Percentiles rank a stretch among this genome's conserved stretches.
phyloP scores from a whole-genome alignment of 2,888 invertebrate genomes.

The Drosophila helvetica region DNA sequence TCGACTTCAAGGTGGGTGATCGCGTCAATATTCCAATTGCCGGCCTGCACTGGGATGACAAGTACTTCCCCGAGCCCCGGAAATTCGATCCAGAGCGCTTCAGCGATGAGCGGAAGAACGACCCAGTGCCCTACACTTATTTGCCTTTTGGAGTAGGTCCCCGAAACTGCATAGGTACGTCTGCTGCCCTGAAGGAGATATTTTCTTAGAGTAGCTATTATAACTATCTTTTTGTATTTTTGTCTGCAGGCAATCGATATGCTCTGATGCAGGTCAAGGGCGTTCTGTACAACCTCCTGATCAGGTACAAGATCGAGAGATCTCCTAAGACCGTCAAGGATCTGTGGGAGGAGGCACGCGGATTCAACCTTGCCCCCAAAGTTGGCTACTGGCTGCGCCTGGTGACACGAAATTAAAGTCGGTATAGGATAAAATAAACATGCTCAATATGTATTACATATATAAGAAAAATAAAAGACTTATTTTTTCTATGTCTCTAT shows the following conservation, averaged over 20 bases:
- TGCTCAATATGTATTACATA: too few species aligned
- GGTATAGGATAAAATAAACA: slow-evolving; percentile 66
- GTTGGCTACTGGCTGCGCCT: slow-evolving; percentile 76
- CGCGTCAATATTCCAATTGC: slow-evolving; percentile 83
- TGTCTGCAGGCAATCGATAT: slow-evolving; percentile 65
- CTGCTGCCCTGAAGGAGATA: too few species aligned
- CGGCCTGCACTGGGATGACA: slow-evolving; percentile 85
- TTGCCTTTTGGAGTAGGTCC: slow-evolving; percentile 86
- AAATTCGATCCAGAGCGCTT: slow-evolving; percentile 86
- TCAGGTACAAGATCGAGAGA: slow-evolving; percentile 65
- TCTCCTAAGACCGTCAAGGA: slow-evolving; percentile 66
- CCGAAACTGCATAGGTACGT: slow-evolving; percentile 86
- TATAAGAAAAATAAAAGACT: too few species aligned
- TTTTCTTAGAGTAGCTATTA: not conserved
- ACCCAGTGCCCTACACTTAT: slow-evolving; percentile 83
- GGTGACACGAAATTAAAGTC: slow-evolving; percentile 54
- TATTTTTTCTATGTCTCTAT: too few species aligned
- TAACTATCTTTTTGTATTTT: not conserved
- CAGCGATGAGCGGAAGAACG: slow-evolving; percentile 85
- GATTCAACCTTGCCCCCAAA: slow-evolving; percentile 62
- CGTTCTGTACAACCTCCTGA: slow-evolving; percentile 69
- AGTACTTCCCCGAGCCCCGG: slow-evolving; percentile 85
- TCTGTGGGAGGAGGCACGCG: slow-evolving; percentile 56
- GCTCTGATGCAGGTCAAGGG: slow-evolving; percentile 77
- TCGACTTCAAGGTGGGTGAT: slow-evolving; percentile 85